Evolutionary conservation across 2,888 invertebrate species (phyloP), one percentile per base, ranked within the genome.

Genomic region (Callosobruchus maculatus): DNA sequence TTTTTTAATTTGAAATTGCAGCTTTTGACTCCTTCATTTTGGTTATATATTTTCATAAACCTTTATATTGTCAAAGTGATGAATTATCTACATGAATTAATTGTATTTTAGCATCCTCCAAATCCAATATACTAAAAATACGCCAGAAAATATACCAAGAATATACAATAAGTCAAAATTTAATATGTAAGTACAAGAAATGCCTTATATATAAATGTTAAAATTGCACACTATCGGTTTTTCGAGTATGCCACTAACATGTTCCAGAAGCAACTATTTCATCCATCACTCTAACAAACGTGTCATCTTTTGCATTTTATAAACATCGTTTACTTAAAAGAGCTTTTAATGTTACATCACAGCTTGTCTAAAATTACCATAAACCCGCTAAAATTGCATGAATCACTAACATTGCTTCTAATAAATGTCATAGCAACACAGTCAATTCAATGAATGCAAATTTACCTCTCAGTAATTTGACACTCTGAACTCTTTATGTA

Each of bases 1-100:
- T 74, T 71, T 74, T 77, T 77, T 77, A 74, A 76, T 75, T 78
- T 76, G 78, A 77, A 73, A 49, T 49, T 49, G 49, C 74, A 76
- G 73, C 72, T 77, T 76, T 75, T 71, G 78, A 78, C 77, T 78
- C 78, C 78, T 78, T 78, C 78, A 78, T 77, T 76, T 74, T 75
- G 74, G 76, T 77, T 73, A 71, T 71, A 70, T 67, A 22, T 71
- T 67, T 5, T 67, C n/a, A 67, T 66, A 66, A 31, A 69, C 49
- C 49, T n/a, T 26, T 21, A 31, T 21, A 30, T 9, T 73, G 18
- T 21, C 22, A 21, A 21, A 70, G 21, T 26, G 30, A 31, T 67
- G 26, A 66, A 75, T 68, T 21, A 68, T 22, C 68, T 68, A 22
- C 9, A 68, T 68, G 68, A 68, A 21, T 68, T 68, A 13, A 68